phyloP scores from a whole-genome alignment of 2,113 vertebrate genomes.

The Ceyx melanurus region DNA sequence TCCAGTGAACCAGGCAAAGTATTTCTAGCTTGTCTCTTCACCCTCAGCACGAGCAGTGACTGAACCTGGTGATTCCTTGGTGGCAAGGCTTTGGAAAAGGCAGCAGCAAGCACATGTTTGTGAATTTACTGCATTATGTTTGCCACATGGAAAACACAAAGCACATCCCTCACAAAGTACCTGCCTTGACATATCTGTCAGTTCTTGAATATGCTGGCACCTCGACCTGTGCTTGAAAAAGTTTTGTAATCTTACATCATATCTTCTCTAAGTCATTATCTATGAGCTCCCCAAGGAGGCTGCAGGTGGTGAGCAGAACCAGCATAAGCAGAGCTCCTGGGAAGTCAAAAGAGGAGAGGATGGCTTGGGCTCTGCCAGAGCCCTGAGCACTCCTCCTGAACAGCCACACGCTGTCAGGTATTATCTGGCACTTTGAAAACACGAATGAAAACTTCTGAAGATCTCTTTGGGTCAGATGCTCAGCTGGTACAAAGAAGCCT shows the following conservation, averaged over 20 bases:
- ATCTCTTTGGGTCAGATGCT: neutral
- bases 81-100: neutral
- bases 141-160: neutral
- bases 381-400: neutral
- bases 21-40: neutral
- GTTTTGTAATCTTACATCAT: neutral
- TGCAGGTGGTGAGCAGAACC: neutral
- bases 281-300: neutral
- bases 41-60: neutral
- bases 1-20: neutral
- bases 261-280: neutral
- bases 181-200: neutral
- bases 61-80: neutral
- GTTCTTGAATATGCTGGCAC: neutral
- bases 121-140: neutral
- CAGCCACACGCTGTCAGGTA: accelerated
- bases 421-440: neutral
- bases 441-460: neutral
- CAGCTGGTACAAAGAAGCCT: neutral
- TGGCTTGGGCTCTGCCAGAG: accelerated
- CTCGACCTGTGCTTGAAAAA: conserved; percentile 58
- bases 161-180: neutral
- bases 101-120: neutral
- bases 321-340: neutral
- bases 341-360: neutral